These are phyloP conservation scores for Agrochola macilenta DNA, from an alignment of 2,888 invertebrate species.

Conservation along the genomic window DNA sequence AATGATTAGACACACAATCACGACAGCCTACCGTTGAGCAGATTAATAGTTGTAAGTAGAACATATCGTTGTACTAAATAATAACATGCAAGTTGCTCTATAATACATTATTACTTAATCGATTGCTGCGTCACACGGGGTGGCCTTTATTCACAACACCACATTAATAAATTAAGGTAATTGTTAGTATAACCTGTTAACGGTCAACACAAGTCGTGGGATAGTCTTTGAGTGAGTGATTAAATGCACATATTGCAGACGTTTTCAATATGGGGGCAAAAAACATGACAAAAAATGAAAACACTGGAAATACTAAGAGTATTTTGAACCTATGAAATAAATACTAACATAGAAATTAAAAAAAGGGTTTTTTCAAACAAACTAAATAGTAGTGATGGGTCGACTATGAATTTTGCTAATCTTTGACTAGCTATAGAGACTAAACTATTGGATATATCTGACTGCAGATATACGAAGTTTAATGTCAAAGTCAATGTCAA, in stretches of 20 bases:
- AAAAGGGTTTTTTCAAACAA: no score
- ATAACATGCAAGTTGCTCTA: neutral
- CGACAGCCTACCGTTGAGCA: neutral
- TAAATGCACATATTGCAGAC: neutral
- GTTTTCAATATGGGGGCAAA: neutral
- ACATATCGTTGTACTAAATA: constrained; percentile 3
- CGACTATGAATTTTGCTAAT: no score
- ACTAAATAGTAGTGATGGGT: no score
- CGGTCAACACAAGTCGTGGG: constrained; percentile 5
- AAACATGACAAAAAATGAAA: neutral
- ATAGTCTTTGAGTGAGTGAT: constrained; percentile 1
- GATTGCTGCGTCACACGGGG: neutral
- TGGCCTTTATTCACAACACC: neutral
- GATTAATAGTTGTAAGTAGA: neutral
- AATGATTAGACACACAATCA: neutral
- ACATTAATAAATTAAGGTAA: constrained; percentile 35
- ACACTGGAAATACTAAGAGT: neutral
- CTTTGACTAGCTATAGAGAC: no score
- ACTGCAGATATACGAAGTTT: no score
- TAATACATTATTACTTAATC: constrained; percentile 16
- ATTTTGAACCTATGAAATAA: neutral
- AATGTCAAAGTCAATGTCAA: no score
- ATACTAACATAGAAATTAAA: neutral
- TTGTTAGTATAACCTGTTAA: constrained; percentile 1
- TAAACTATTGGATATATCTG: no score